phyloP scores from a whole-genome alignment of 2,113 vertebrate genomes.

The Capreolus pygargus region DNA sequence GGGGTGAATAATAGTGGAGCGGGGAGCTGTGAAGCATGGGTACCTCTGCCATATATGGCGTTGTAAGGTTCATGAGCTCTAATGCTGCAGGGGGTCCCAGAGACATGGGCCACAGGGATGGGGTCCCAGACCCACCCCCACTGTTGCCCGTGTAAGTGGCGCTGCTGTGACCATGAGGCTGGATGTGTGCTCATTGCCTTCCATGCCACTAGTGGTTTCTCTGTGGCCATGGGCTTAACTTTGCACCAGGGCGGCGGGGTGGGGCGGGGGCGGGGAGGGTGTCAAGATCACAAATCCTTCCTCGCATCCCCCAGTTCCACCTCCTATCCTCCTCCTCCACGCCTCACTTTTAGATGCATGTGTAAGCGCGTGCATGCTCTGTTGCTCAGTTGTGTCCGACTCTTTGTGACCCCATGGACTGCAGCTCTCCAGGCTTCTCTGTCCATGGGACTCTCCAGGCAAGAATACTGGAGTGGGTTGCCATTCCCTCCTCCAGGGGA shows the following conservation, averaged over 20 bases:
- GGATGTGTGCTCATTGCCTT: neutral
- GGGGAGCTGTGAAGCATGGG: neutral
- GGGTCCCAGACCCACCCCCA: neutral
- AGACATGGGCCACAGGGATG: neutral
- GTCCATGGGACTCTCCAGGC: neutral
- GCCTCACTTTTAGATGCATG: neutral
- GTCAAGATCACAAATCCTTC: neutral
- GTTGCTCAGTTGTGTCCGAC: neutral
- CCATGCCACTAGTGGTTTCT: neutral
- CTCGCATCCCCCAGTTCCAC: neutral
- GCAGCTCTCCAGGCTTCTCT: neutral
- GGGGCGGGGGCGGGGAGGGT: too few species aligned
- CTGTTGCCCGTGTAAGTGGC: neutral
- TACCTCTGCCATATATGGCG: neutral
- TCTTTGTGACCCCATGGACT: neutral
- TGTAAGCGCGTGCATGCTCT: neutral
- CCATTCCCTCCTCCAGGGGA: neutral
- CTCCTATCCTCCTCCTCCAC: neutral
- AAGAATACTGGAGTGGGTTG: neutral
- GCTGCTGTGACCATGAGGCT: neutral
- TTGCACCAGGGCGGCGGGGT: neutral
- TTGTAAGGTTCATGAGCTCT: neutral
- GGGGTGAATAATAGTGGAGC: too few species aligned
- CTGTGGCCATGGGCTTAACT: neutral
- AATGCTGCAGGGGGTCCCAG: neutral